phyloP scores from a whole-genome alignment of 2,113 vertebrate species.

The Henicopernis longicauda region DNA sequence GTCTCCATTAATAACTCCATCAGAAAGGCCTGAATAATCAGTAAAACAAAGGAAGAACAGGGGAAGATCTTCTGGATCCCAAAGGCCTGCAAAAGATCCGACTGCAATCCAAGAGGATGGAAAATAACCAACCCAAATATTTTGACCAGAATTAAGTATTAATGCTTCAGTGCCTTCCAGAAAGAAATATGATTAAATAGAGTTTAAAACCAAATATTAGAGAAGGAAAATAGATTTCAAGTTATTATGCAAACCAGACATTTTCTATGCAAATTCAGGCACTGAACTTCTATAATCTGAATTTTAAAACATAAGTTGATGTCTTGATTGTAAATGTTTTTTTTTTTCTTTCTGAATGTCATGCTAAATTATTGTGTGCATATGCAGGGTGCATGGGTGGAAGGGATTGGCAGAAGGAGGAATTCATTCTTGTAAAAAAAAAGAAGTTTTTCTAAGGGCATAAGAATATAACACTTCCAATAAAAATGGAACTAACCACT shows the following conservation, averaged over 20 bases:
- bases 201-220: constrained; percentile 10
- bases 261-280: constrained; percentile 25
- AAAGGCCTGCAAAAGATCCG: not conserved
- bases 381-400: not conserved
- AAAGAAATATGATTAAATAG: not conserved
- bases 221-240: constrained; percentile 17
- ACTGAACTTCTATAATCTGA: constrained; percentile 30
- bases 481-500: not conserved
- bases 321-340: constrained; percentile 40
- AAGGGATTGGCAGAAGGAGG: not conserved
- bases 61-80: not conserved
- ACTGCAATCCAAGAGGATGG: not conserved
- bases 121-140: not conserved
- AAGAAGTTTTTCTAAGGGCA: not conserved
- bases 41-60: not conserved
- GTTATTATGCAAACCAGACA: constrained; percentile 33
- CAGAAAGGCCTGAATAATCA: not conserved
- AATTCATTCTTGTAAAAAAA: not conserved
- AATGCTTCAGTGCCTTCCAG: not conserved
- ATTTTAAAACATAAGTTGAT: constrained; percentile 41
- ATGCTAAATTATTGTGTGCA: not conserved
- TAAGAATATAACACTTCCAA: not conserved
- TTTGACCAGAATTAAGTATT: constrained; percentile 20
- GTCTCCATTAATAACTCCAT: not conserved
- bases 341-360: constrained; percentile 47